Conservation (phyloP, 2,888 invertebrate species). For the Drosophila mayaguana region DNA sequence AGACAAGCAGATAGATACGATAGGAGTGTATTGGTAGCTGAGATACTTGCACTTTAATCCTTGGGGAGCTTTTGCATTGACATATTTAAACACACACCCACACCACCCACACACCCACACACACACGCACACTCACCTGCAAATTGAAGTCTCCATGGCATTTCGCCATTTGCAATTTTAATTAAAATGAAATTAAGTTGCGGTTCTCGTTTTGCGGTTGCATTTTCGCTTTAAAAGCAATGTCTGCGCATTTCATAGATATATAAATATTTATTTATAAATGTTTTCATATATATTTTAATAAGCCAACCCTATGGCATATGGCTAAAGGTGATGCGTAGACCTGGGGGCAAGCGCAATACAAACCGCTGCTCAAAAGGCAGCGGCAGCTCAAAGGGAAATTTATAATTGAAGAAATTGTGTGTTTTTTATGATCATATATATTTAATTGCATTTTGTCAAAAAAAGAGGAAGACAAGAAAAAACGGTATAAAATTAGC, state of each 20-base stretch:
- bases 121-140: not conserved
- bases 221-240: constrained; percentile 46
- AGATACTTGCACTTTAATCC: constrained; percentile 13
- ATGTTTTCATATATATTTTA: constrained; percentile 44
- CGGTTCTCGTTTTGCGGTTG: constrained; percentile 42
- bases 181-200: constrained; percentile 78
- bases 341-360: constrained; percentile 9
- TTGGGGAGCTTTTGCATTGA: constrained; percentile 24
- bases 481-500: not conserved
- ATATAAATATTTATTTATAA: constrained; percentile 21
- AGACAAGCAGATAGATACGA: constrained; percentile 2
- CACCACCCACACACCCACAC: not conserved
- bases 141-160: constrained; percentile 16
- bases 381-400: not conserved
- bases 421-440: not conserved
- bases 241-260: constrained; percentile 49
- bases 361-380: constrained; percentile 10
- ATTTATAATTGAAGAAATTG: not conserved
- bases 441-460: constrained; percentile 8
- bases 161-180: constrained; percentile 66
- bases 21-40: not conserved
- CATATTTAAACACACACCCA: constrained; percentile 35
- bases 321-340: constrained; percentile 29
- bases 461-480: not conserved
- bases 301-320: constrained; percentile 38